These are phyloP conservation scores for Galaxias olidus DNA, from an alignment of 2,797 vertebrate species.

Conservation along the genomic window DNA sequence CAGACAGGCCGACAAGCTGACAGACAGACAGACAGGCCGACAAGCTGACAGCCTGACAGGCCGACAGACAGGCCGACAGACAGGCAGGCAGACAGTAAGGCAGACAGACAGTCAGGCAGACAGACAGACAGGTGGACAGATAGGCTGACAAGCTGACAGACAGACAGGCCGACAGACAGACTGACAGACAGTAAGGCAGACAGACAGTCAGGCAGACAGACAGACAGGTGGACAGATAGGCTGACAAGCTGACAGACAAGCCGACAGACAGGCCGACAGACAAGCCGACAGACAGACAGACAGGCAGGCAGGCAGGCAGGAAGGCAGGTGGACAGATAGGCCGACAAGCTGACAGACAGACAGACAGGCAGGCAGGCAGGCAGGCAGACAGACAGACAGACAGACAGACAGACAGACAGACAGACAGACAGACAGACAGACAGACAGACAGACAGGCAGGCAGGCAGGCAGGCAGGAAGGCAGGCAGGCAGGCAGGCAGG, in stretches of 20 bases:
- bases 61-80: background rate
- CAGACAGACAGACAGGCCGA: conserved; percentile 7
- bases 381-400: conserved; percentile 2
- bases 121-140: conserved; percentile 9
- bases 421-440: conserved; percentile 1
- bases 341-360: background rate
- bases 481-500: background rate
- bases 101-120: conserved; percentile 3
- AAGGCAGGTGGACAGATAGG: background rate
- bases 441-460: background rate
- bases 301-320: conserved; percentile 2
- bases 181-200: background rate
- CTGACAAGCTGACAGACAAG: too few species aligned
- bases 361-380: conserved; percentile 13
- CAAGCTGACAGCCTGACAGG: background rate
- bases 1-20: background rate
- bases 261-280: conserved; percentile 10
- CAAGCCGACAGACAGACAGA: background rate
- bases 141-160: background rate
- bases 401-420: conserved; percentile 5
- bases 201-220: background rate
- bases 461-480: background rate
- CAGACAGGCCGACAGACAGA: conserved; percentile 6
- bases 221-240: conserved; percentile 1
- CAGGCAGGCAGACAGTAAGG: background rate